Percentiles rank a stretch among this genome's conserved stretches.
These are phyloP conservation scores for Lamprotornis superbus DNA, from an alignment of 2,113 vertebrate genomes.

Conservation along the genomic window DNA sequence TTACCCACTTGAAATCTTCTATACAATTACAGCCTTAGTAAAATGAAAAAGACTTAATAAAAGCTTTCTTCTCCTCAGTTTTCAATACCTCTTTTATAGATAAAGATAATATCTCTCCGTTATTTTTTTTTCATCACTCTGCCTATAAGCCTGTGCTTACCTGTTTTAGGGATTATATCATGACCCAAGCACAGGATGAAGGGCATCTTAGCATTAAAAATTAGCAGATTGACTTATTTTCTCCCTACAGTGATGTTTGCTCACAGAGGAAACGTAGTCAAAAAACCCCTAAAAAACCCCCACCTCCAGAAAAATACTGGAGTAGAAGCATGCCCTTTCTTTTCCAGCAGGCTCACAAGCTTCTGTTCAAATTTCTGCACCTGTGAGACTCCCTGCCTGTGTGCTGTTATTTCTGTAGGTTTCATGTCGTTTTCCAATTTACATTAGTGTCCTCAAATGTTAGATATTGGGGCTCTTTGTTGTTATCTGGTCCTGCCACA, in stretches of 20 bases:
- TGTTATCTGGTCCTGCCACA: background rate
- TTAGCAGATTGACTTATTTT: background rate
- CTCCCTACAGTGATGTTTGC: background rate
- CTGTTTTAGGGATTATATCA: background rate
- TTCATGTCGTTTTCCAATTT: background rate
- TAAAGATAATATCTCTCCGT: background rate
- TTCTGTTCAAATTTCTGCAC: background rate
- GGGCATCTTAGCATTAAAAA: background rate
- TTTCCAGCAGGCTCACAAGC: background rate
- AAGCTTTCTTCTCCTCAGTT: background rate
- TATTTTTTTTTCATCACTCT: background rate
- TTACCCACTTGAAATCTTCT: background rate
- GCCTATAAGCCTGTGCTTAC: background rate
- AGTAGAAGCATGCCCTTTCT: background rate
- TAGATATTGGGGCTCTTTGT: background rate
- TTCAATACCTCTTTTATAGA: background rate
- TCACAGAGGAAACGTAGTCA: background rate
- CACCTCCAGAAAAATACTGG: background rate
- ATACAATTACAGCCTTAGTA: background rate
- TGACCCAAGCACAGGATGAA: background rate
- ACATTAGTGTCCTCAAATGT: background rate
- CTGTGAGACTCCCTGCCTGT: background rate
- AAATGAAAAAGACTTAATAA: background rate
- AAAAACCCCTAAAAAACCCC: rapidly evolving
- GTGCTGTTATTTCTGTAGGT: background rate